Conservation (phyloP, 2,888 invertebrate species). For the Hirtodrosophila confusa region DNA sequence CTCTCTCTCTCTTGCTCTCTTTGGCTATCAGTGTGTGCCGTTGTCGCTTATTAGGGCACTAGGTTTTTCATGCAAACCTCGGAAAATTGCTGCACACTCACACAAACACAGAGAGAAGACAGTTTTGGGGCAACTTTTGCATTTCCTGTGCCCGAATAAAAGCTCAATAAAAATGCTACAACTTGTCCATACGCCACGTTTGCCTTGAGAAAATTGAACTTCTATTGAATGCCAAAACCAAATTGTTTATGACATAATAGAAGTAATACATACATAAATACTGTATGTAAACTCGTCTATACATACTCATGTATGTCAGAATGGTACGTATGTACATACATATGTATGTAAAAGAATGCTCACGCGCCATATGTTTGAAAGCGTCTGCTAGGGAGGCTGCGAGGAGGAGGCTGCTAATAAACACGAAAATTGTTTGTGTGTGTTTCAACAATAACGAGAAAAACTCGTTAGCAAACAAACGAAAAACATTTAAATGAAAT, state of each 20-base stretch:
- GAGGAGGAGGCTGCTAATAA: conserved; percentile 14
- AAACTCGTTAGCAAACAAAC: conserved; percentile 71
- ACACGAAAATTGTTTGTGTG: conserved; percentile 32
- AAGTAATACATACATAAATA: conserved; percentile 21
- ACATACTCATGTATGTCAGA: neutral
- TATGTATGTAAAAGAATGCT: conserved; percentile 17
- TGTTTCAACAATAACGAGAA: conserved; percentile 60
- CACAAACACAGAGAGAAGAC: conserved; percentile 40
- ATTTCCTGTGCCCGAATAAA: conserved; percentile 58
- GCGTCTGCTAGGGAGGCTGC: conserved; percentile 13
- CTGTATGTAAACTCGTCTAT: neutral
- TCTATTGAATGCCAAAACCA: conserved; percentile 54
- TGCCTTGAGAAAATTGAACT: conserved; percentile 61
- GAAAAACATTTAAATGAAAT: conserved; percentile 65
- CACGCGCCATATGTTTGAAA: conserved; percentile 60
- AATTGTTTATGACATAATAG: conserved; percentile 72
- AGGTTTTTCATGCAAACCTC: conserved; percentile 74
- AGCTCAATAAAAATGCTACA: conserved; percentile 42
- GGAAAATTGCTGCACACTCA: conserved; percentile 68
- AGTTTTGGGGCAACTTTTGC: conserved; percentile 63
- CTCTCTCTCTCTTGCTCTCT: conserved; percentile 10
- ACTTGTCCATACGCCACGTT: conserved; percentile 44
- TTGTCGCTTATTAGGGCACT: conserved; percentile 79
- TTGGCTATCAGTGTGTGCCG: conserved; percentile 21
- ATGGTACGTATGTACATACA: conserved; percentile 1